Conservation (phyloP, 1,140 invertebrate genomes). For the Patella vulgata region DNA sequence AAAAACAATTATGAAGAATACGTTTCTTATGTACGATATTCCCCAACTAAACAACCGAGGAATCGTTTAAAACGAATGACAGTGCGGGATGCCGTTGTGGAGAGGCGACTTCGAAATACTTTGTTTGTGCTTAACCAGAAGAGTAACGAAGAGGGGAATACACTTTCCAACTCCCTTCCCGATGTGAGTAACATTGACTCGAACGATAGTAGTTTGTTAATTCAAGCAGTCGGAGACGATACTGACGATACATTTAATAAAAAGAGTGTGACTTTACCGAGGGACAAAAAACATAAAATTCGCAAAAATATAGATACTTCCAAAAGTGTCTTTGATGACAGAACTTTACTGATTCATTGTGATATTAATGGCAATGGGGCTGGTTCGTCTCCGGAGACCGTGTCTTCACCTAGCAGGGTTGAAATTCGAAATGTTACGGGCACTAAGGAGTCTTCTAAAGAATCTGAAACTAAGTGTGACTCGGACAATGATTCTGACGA, state of each 20-base stretch:
- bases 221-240: background rate
- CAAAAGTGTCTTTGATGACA: background rate
- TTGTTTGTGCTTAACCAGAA: background rate
- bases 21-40: conserved; percentile 15
- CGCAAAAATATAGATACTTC: background rate
- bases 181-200: conserved; percentile 2
- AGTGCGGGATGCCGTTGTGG: conserved; percentile 25
- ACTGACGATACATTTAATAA: background rate
- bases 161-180: background rate
- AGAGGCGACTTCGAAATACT: conserved; percentile 8
- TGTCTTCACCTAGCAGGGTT: too few relatives aligned
- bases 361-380: too few relatives aligned
- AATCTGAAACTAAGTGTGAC: too few relatives aligned
- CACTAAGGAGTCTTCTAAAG: too few relatives aligned
- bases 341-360: background rate
- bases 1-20: background rate
- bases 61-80: conserved; percentile 33
- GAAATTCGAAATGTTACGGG: too few relatives aligned
- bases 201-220: background rate
- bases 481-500: too few relatives aligned
- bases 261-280: conserved; percentile 5
- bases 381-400: too few relatives aligned
- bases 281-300: background rate
- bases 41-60: conserved; percentile 24
- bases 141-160: background rate